phyloP scores from a whole-genome alignment of 2,888 invertebrate genomes.

The Hyposoter didymator region DNA sequence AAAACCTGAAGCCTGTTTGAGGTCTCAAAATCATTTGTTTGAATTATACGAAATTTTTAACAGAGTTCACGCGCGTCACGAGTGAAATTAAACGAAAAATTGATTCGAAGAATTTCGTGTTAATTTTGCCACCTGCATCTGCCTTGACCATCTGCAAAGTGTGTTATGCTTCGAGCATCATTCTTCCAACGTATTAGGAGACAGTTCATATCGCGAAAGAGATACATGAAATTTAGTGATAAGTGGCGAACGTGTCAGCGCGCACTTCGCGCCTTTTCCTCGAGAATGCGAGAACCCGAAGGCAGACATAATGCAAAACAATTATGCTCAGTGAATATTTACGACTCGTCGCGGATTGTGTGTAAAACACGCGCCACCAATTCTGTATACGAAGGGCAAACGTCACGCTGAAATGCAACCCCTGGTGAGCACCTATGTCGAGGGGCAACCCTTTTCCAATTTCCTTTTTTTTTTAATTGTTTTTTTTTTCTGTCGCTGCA shows the following conservation, averaged over 20 bases:
- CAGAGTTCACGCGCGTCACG: not conserved
- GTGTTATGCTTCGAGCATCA: not conserved
- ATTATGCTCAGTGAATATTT: conserved; percentile 70
- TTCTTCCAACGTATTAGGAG: not conserved
- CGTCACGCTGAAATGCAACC: conserved; percentile 33
- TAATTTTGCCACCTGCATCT: not conserved
- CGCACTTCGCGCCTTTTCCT: conserved; percentile 32
- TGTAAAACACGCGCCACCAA: conserved; percentile 19
- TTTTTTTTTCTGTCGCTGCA: not conserved
- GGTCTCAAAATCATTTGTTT: not conserved
- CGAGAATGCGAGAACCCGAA: conserved; percentile 40
- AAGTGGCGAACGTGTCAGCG: conserved; percentile 2
- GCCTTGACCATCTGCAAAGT: not conserved
- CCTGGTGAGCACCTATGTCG: conserved; percentile 39
- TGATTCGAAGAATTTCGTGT: not conserved
- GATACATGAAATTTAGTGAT: not conserved
- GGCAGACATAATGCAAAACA: conserved; percentile 71
- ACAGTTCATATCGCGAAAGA: not conserved
- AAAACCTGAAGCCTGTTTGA: not conserved
- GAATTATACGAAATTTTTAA: not conserved
- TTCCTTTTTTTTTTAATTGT: conserved; percentile 27
- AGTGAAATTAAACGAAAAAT: not conserved
- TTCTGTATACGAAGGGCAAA: conserved; percentile 25
- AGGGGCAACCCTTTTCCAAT: conserved; percentile 21
- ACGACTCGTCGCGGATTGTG: conserved; percentile 54